phyloP scores from a whole-genome alignment of 2,113 vertebrate genomes.

The Odocoileus virginianus region DNA sequence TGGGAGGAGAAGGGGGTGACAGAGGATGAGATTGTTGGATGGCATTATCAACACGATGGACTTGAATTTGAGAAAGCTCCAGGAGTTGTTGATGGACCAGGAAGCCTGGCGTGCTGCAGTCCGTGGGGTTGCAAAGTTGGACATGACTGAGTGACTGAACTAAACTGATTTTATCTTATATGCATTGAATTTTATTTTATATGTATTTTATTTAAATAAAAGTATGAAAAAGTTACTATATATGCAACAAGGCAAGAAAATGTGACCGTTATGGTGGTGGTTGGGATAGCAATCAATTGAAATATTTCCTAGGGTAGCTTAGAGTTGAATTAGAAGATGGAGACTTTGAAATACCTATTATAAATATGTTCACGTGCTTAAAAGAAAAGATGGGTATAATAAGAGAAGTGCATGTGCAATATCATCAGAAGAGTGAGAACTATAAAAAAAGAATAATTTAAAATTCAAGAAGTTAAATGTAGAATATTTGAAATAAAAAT shows the following conservation, averaged over 20 bases:
- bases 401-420: not conserved
- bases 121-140: not conserved
- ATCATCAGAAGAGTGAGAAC: not conserved
- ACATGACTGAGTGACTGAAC: not conserved
- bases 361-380: not conserved
- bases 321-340: not conserved
- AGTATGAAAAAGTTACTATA: not conserved
- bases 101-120: not conserved
- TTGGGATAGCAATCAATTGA: not conserved
- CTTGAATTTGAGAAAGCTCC: not conserved
- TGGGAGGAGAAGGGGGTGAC: not conserved
- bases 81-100: not conserved
- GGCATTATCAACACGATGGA: not conserved
- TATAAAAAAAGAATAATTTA: not conserved
- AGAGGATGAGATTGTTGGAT: not conserved
- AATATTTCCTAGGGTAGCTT: not conserved
- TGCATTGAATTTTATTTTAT: not conserved
- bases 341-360: not conserved
- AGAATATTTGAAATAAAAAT: not conserved
- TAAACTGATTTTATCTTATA: not conserved
- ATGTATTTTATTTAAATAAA: not conserved
- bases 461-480: not conserved
- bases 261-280: not conserved
- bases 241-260: not conserved
- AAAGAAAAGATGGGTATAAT: not conserved